Percentiles rank a stretch among this genome's conserved stretches.
Evolutionary conservation across 1,140 invertebrate species (phyloP).

Genomic region (Luehdorfia chinensis): DNA sequence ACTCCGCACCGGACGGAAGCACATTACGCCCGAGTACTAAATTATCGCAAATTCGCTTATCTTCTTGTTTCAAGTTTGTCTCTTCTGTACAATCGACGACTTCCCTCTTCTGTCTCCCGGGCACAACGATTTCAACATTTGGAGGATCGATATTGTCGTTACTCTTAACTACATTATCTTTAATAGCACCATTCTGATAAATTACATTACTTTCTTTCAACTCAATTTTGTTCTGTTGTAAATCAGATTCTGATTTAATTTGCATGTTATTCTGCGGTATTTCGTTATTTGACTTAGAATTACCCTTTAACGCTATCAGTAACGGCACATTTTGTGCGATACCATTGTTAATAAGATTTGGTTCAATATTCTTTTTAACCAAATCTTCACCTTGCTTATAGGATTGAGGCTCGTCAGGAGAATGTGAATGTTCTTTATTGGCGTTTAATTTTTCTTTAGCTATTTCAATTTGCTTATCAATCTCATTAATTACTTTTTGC

Average conservation of each 20-base stretch:
- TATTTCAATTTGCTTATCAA: not conserved
- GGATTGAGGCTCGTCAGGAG: constrained; percentile 59
- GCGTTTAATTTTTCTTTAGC: constrained; percentile 14
- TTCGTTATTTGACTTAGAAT: constrained; percentile 17
- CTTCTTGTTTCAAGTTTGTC: constrained; percentile 41
- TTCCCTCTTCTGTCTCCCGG: constrained; percentile 56
- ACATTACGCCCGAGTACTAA: constrained; percentile 27
- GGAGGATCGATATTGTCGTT: constrained; percentile 16
- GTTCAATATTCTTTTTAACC: constrained; percentile 23
- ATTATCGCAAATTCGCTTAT: constrained; percentile 55
- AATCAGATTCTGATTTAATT: constrained; percentile 9
- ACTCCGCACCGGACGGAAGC: constrained; percentile 41
- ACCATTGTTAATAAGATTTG: constrained; percentile 21
- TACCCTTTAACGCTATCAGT: constrained; percentile 32
- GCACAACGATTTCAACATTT: constrained; percentile 12
- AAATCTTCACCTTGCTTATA: constrained; percentile 56
- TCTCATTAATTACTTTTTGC: not conserved
- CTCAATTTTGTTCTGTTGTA: constrained; percentile 8
- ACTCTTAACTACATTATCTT: constrained; percentile 16
- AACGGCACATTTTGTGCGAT: constrained; percentile 30
- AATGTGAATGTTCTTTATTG: constrained; percentile 44
- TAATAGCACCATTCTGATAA: constrained; percentile 13
- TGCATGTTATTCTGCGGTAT: constrained; percentile 14
- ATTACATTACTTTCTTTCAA: too few relatives aligned
- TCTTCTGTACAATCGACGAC: constrained; percentile 55